Base-by-base conservation (phyloP, 1,140 invertebrate genomes). In the Drosophila sp. region DNA sequence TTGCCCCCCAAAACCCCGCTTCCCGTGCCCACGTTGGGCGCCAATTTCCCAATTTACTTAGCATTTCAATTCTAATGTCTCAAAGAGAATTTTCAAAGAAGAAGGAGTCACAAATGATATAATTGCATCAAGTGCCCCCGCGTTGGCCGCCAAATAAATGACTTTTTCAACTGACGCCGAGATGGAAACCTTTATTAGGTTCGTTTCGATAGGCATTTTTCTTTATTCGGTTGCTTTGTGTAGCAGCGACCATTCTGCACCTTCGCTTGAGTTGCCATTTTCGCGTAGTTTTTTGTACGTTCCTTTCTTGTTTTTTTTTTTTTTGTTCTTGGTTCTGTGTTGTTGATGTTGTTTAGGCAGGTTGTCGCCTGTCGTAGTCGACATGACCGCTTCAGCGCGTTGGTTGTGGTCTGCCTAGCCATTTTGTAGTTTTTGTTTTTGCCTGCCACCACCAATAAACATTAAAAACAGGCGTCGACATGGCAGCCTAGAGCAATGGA, bases 381-480 rank as follows among this genome's bases (percentile, higher is more conserved):
- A 29, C 40, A 44, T 27, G 35, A 38, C 60, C 40, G 60, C 60
- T 50, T 50, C 44, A 50, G 44, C 44, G 44, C 44, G 44, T 35
- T 60, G 60, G 30, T 60, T 68, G 32, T 30, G 56, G 47, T 63
- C 56, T 77, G 58, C 60, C 10, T 25, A 41, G 41, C 32, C 60
- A 58, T 57, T 76, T 56, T 58, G 32, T 64, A 65, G 66, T 32
- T 64, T 64, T 61, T 68, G 62, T 54, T 38, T 63, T 64, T 64
- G 35, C 40, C 30, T 71, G 80, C 80, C 79, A 75, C 79, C 72
- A 69, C 66, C 79, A 81, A 79, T 83, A 81, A 82, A 79, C 80
- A 83, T 83, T 83, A 72, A 76, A 83, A 76, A 70, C 68, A 72
- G 64, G 68, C 64, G 62, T 63, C 56, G 61, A 62, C 66, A 55